These are phyloP conservation scores for Orthonychiurus folsomi DNA, from an alignment of 2,888 invertebrate species.

Conservation along the genomic window DNA sequence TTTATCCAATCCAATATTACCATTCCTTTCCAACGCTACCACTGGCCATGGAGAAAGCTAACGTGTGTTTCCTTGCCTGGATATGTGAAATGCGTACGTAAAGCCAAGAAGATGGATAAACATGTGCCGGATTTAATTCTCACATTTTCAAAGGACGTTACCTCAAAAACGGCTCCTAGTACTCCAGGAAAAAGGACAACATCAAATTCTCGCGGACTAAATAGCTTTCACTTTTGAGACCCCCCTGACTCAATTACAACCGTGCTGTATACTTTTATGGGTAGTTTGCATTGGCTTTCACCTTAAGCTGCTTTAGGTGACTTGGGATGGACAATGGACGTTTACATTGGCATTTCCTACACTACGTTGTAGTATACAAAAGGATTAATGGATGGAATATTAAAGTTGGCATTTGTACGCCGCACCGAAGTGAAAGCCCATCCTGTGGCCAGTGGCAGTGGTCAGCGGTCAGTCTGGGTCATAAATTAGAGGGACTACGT, in stretches of 20 bases:
- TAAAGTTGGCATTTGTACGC: too few relatives aligned
- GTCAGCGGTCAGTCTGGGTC: neutral
- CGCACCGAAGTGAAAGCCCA: too few relatives aligned
- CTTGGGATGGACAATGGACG: neutral
- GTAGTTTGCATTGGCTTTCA: neutral
- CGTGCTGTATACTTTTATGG: neutral
- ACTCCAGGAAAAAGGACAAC: neutral
- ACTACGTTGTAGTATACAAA: too few relatives aligned
- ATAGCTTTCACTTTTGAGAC: neutral
- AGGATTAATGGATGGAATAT: too few relatives aligned
- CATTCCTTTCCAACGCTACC: neutral
- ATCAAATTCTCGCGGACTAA: neutral
- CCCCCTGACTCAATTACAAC: neutral
- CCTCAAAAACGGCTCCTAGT: neutral
- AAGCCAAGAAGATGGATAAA: neutral
- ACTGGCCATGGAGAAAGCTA: neutral
- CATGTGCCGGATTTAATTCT: neutral
- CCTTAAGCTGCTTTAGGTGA: neutral
- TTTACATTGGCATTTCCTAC: too few relatives aligned
- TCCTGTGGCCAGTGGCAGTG: neutral
- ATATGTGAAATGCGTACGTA: neutral
- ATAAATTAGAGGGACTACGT: neutral
- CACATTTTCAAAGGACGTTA: neutral
- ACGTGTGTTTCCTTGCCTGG: neutral
- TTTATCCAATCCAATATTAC: constrained; percentile 19